Conservation (phyloP, 92 coral and sea anemone genomes). For the Porites cylindrica region DNA sequence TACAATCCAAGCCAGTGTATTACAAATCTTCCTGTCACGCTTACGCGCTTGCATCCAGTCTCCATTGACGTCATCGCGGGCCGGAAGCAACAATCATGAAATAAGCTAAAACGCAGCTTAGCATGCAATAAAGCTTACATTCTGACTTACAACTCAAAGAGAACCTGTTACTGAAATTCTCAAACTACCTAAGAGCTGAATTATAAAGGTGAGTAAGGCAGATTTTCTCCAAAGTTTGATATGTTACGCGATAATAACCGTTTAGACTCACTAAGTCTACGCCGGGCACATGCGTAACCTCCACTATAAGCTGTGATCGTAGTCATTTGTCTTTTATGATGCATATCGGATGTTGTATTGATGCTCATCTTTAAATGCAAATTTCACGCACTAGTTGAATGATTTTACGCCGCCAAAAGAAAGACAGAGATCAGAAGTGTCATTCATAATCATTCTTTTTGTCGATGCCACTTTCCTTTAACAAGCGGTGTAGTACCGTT, state of each 20-base stretch:
- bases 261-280: neutral
- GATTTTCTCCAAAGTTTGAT: neutral
- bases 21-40: no score
- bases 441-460: neutral
- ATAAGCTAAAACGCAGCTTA: neutral
- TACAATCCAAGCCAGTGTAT: no score
- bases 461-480: neutral
- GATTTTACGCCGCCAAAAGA: no score
- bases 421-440: no score
- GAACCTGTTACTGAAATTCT: neutral
- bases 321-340: neutral
- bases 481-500: no score
- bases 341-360: neutral
- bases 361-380: constrained; percentile 20
- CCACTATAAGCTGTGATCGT: neutral
- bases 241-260: neutral
- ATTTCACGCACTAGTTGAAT: neutral
- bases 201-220: neutral
- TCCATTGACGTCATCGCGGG: constrained; percentile 29
- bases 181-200: neutral
- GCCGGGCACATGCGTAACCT: neutral
- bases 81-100: constrained; percentile 26
- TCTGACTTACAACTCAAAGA: constrained; percentile 4
- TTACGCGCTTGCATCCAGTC: no score
- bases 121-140: neutral